Base-by-base conservation (phyloP, 2,797 vertebrate genomes). In the Chaetodon trifasciatus region DNA sequence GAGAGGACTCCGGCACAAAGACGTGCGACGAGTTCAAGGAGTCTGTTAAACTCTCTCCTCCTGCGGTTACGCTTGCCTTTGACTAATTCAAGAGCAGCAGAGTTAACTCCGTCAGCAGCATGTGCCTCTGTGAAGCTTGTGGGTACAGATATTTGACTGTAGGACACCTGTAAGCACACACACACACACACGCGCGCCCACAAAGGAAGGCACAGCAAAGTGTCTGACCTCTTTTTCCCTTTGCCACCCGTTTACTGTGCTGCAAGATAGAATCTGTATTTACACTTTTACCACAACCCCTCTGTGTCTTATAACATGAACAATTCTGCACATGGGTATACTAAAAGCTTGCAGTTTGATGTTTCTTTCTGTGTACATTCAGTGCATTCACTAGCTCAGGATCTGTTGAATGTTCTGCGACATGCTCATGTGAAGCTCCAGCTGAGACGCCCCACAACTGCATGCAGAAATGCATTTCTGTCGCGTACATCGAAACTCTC, bases 151-250 rank as follows among this genome's bases (percentile, higher is more conserved):
- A 77, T 73, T 76, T 52, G 47, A 76, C 74, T 49, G 75, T 37
- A 50, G 39, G 74, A 82, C 83, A 92, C 88, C 82, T 86, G 88
- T 86, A 79, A 61, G 50, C 77, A 28, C 60, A n/a, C 44, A 63
- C 15, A 40, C 50, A 42, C 32, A 44, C 42, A 44, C 42, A 44
- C 42, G 3, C 8, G n/a, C n/a, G n/a, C 16, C 2, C 28, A 86
- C 61, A 65, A 74, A 55, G 56, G 35, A 70, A 69, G 42, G 60
- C 62, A 63, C 74, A 70, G 28, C 32, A 65, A 55, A 68, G 50
- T 23, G 56, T 57, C 58, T 83, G 79, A 80, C 79, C 84, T 78
- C 72, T 23, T 87, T 89, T 75, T 56, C 58, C 24, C 68, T 55
- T 21, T 58, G 81, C 63, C 87, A 87, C 76, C 86, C 89, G 84